These are phyloP conservation scores for Scolopax mira DNA, from an alignment of 2,113 vertebrate genomes.

Conservation along the genomic window DNA sequence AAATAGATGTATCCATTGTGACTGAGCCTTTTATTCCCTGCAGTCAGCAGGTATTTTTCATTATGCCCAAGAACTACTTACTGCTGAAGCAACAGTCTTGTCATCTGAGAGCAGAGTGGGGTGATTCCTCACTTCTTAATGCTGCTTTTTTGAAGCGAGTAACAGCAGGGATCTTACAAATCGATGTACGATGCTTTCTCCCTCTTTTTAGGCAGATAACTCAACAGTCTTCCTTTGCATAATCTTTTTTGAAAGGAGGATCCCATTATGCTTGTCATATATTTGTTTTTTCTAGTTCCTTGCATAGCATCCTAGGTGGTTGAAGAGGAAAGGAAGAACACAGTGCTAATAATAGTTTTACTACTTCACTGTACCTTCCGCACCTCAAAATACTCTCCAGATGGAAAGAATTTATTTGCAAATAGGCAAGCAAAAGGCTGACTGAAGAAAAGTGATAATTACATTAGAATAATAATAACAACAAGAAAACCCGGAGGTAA, in stretches of 20 bases:
- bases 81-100: neutral
- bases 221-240: neutral
- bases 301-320: neutral
- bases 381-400: constrained; percentile 44
- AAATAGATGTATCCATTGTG: neutral
- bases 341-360: neutral
- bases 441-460: constrained; percentile 56
- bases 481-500: constrained; percentile 32
- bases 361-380: constrained; percentile 1
- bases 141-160: neutral
- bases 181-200: neutral
- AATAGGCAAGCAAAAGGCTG: constrained; percentile 40
- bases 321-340: neutral
- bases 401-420: constrained; percentile 52
- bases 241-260: neutral
- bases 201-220: neutral
- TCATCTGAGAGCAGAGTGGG: neutral
- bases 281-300: neutral
- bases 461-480: constrained; percentile 56
- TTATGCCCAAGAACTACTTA: neutral
- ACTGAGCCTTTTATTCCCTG: neutral
- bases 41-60: constrained; percentile 11
- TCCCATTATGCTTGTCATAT: neutral
- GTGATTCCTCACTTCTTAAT: neutral
- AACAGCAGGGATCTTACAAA: neutral